A percentile compares a stretch with the other conserved stretches of the same genome.
phyloP scores from a whole-genome alignment of 2,113 vertebrate species.

The Castor canadensis region DNA sequence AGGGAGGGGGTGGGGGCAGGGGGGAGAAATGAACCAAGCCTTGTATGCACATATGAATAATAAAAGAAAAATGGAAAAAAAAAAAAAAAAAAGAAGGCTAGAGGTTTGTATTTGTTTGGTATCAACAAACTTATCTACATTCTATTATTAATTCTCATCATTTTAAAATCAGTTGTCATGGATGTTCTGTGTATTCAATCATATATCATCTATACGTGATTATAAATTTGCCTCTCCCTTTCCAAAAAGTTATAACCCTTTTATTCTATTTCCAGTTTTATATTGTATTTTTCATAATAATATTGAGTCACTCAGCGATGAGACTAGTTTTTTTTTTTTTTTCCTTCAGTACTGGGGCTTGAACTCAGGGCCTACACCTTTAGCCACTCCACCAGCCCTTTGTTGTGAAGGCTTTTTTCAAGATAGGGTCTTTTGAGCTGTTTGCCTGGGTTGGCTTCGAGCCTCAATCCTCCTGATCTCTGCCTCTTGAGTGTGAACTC shows the following conservation, averaged over 20 bases:
- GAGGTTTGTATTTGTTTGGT: constrained; percentile 31
- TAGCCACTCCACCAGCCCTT: too few species aligned
- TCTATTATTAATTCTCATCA: constrained; percentile 50
- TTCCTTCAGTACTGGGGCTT: too few species aligned
- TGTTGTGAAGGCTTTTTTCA: too few species aligned
- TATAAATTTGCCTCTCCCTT: constrained; percentile 42
- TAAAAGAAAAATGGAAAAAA: too few species aligned
- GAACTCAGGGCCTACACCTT: too few species aligned
- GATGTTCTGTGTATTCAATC: constrained; percentile 35
- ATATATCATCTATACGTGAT: constrained; percentile 38
- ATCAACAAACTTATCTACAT: not conserved
- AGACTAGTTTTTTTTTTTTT: not conserved
- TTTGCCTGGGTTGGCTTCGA: too few species aligned
- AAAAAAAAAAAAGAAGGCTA: constrained; percentile 36
- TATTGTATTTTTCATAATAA: constrained; percentile 49
- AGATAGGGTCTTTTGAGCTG: too few species aligned
- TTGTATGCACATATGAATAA: too few species aligned
- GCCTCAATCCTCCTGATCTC: too few species aligned
- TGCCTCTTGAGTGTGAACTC: too few species aligned
- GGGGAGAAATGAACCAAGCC: too few species aligned
- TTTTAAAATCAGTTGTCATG: constrained; percentile 49
- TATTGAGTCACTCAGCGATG: constrained; percentile 50
- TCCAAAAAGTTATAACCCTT: not conserved
- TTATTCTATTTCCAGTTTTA: constrained; percentile 39
- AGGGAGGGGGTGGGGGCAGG: too few species aligned